Conservation (phyloP, 2,113 vertebrate species). For the Pyrgilauda ruficollis region DNA sequence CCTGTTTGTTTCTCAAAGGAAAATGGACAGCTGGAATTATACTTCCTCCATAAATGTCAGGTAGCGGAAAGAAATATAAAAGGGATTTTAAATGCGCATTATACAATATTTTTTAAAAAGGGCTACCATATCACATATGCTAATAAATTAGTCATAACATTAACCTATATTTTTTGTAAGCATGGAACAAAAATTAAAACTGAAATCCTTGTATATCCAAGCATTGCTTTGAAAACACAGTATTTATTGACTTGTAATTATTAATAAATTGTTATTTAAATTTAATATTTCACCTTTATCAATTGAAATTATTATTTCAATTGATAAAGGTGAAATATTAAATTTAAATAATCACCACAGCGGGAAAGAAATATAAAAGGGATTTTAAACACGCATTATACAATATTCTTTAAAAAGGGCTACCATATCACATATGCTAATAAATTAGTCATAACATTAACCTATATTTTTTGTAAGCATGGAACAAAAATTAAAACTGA, state of each 20-base stretch:
- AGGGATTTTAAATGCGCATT: not conserved
- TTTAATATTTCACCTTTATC: not conserved
- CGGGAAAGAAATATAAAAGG: not conserved
- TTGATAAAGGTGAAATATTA: too few relatives aligned
- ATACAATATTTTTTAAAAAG: not conserved
- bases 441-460: not conserved
- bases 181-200: not conserved
- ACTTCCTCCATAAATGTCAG: not conserved
- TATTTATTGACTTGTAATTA: constrained; percentile 30
- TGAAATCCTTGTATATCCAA: not conserved
- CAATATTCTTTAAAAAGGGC: not conserved
- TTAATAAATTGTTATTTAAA: not conserved
- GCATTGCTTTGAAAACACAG: constrained; percentile 13
- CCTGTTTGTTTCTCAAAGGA: not conserved
- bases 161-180: not conserved
- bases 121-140: not conserved
- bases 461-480: not conserved
- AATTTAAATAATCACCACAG: too few relatives aligned
- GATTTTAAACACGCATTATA: not conserved
- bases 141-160: not conserved
- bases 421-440: not conserved
- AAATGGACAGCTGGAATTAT: not conserved
- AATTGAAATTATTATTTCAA: not conserved
- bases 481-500: not conserved
- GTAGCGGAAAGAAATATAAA: not conserved